Base-by-base conservation (phyloP, 2,888 invertebrate species). In the Urechis unicinctus region DNA sequence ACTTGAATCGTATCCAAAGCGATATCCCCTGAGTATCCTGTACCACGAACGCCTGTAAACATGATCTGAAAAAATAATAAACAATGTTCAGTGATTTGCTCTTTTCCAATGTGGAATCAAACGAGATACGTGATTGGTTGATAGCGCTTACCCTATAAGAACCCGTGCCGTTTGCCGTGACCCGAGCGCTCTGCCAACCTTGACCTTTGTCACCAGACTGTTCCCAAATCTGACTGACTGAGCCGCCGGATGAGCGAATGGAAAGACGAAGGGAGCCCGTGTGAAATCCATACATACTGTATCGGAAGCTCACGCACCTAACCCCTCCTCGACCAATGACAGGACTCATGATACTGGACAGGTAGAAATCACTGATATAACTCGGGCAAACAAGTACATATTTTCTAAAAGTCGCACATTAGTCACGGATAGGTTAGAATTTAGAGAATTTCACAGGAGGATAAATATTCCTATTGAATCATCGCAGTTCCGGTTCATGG, bases 231-330 rank as follows among this genome's bases (percentile, higher is more conserved):
- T 50, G 43, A 17, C 30, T 36, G 9, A 13, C 36, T 13, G 9
- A 9, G 36, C 17, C 17, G 36, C 9, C 9, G 36, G 36, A 36
- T 13, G 9, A 13, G 9, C 36, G 9, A 13, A 17, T 44, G 50
- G 48, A 67, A 3, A 75, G 58, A 47, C 68, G 69, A 4, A 74
- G 66, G n/a, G 64, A 64, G 58, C 66, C 70, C 6, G 69, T 62
- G 21, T 68, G 65, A n/a, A 56, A 55, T n/a, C 74, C 74, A 56
- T 69, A 67, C 71, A 73, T 73, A 57, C 68, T 67, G 59, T 71
- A 73, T 67, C 69, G 70, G 61, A 74, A 70, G 4, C 59, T 52
- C 31, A 73, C 49, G 52, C 75, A 75, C 24, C 64, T 52, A 26
- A 28, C 46, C 2, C 60, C 60, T 4, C 30, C 21, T 6, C 31